Evolutionary conservation across 1,140 invertebrate species (phyloP).

Genomic region (Drosophila tsacasi): DNA sequence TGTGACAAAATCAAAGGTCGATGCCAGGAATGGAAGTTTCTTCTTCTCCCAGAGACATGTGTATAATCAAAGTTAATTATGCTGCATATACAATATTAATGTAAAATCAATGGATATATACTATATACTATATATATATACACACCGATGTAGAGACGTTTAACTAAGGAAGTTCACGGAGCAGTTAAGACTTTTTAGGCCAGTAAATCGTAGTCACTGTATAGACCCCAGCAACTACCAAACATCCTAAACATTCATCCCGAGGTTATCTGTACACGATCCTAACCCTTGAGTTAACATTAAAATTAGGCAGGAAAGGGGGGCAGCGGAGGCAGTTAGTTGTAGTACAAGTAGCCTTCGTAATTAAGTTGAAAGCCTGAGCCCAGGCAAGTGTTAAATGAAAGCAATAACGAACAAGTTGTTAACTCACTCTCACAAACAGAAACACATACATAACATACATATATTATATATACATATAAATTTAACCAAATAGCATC

Average conservation of each 20-base stretch:
- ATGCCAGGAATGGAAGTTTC: slow-evolving; percentile 13
- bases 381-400: slow-evolving; percentile 56
- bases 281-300: slow-evolving; percentile 68
- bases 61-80: slow-evolving; percentile 80
- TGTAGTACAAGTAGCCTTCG: slow-evolving; percentile 58
- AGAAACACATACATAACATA: slow-evolving; percentile 14
- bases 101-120: slow-evolving; percentile 41
- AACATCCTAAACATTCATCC: slow-evolving; percentile 28
- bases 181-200: slow-evolving; percentile 68
- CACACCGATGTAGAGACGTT: slow-evolving; percentile 21
- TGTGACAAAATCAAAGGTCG: slow-evolving; percentile 62
- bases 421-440: slow-evolving; percentile 41
- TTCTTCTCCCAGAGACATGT: slow-evolving; percentile 41
- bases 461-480: slow-evolving; percentile 8
- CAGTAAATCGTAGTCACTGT: slow-evolving; percentile 54
- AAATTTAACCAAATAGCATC: slow-evolving; percentile 23
- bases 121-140: slow-evolving; percentile 17
- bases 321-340: slow-evolving; percentile 34
- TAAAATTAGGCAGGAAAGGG: slow-evolving; percentile 51
- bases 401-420: slow-evolving; percentile 71
- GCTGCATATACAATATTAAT: slow-evolving; percentile 77
- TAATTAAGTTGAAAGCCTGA: slow-evolving; percentile 68
- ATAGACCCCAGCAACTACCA: slow-evolving; percentile 36
- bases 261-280: slow-evolving; percentile 33
- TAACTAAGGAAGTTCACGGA: slow-evolving; percentile 22